Evolutionary conservation across 2,797 vertebrate species (phyloP), one percentile per base, ranked within the genome.

Genomic region (Melanotaenia nigrans): DNA sequence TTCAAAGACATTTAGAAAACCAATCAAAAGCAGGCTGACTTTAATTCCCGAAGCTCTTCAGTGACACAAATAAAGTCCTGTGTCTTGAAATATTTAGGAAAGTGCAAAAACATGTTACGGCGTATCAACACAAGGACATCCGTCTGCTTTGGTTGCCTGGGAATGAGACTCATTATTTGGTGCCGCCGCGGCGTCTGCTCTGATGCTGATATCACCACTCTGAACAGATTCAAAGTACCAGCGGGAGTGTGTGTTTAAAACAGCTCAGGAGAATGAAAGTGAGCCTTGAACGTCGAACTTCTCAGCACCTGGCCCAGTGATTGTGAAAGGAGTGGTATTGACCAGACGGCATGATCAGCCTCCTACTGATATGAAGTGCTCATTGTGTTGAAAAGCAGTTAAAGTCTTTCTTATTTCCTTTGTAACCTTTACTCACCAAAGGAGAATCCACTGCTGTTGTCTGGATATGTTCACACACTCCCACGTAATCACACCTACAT

Each of bases 271-370:
- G 24, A 28, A 77, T 38, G 54, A 71, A 66, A 66, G 67, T 36
- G 20, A 76, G 59, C 14, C 38, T 45, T 71, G 22, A 72, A 75
- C 75, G 75, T 68, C 57, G 58, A 20, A 72, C 66, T 72, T 68
- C 66, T 61, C 66, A 68, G 68, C 66, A 35, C 40, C 77, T 73
- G 57, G 54, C 61, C 51, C 54, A 73, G 68, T 54, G 73, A 81
- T 65, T 28, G 25, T 62, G 51, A 73, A 77, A 49, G 79, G 65
- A 64, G 51, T 24, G 32, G 57, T 74, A 83, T 77, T 83, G 76
- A 85, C 76, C 75, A 83, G 51, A 53, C 73, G 65, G 71, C 32
- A 68, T 47, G 36, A 82, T 79, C 76, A 78, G 49, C 73, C 82
- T 65, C 75, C 75, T 28, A 60, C 72, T 70, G 83, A 76, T 61